Evolutionary conservation across 2,113 vertebrate species (phyloP).

Genomic region (Oceanites oceanicus): DNA sequence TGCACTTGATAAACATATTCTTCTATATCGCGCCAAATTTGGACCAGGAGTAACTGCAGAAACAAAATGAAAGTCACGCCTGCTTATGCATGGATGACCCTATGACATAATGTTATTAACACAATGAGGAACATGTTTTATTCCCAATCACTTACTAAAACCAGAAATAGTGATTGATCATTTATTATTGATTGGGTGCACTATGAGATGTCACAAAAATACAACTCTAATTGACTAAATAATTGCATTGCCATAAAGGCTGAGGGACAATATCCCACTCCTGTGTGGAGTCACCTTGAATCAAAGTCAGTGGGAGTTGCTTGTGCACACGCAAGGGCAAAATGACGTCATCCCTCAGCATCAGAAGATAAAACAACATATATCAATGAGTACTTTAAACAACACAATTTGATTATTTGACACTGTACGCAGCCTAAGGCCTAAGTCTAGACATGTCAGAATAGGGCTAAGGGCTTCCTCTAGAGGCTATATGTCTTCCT

Average conservation of each 20-base stretch:
- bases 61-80: not conserved
- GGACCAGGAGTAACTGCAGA: not conserved
- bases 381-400: slow-evolving; percentile 43
- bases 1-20: not conserved
- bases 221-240: slow-evolving; percentile 45
- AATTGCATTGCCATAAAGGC: slow-evolving; percentile 25
- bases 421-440: not conserved
- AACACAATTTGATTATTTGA: slow-evolving; percentile 19
- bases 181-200: slow-evolving; percentile 22
- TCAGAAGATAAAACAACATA: slow-evolving; percentile 24
- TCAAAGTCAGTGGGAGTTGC: slow-evolving; percentile 28
- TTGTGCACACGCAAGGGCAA: not conserved
- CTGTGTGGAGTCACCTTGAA: slow-evolving; percentile 25
- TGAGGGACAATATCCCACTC: not conserved
- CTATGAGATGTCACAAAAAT: not conserved
- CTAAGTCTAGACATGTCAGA: not conserved
- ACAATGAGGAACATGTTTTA: not conserved
- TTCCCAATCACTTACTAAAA: not conserved
- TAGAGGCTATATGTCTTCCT: not conserved
- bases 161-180: not conserved
- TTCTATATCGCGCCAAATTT: not conserved
- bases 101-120: not conserved
- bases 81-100: not conserved
- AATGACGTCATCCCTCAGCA: slow-evolving; percentile 18
- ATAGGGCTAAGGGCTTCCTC: not conserved